A percentile compares a stretch with the other conserved stretches of the same genome.
Conservation (phyloP, 2,797 vertebrate genomes). For the Cichlasoma orientale region DNA sequence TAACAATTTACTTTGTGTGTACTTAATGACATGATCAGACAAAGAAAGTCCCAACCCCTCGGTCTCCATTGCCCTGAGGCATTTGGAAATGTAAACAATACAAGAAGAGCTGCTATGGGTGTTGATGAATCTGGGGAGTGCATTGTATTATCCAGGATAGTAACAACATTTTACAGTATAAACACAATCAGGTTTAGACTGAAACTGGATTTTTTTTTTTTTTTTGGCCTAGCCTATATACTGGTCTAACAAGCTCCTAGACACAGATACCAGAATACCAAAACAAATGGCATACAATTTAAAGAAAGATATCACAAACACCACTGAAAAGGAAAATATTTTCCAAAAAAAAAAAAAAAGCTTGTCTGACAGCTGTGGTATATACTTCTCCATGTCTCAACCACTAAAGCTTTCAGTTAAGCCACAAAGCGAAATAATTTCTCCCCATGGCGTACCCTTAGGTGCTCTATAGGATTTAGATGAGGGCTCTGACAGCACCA, state of each 20-base stretch:
- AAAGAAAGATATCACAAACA: background rate
- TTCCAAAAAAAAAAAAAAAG: background rate
- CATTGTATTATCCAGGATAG: constrained; percentile 19
- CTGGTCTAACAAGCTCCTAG: background rate
- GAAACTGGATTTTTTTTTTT: background rate
- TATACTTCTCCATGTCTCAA: background rate
- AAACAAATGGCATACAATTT: background rate
- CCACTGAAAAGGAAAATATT: background rate
- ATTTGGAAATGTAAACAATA: constrained; percentile 38
- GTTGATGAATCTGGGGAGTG: constrained; percentile 27
- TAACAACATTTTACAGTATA: background rate
- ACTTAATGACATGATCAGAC: constrained; percentile 56
- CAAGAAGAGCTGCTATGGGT: constrained; percentile 20
- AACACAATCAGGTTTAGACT: background rate
- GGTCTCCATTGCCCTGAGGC: background rate
- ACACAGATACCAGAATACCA: background rate
- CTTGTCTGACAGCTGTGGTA: background rate
- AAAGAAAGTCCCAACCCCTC: constrained; percentile 38
- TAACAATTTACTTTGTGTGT: constrained; percentile 54
- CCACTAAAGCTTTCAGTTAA: background rate
- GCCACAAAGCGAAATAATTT: background rate
- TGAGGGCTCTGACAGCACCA: background rate
- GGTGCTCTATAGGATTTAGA: background rate
- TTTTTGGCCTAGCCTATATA: background rate
- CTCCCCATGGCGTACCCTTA: background rate